phyloP scores from a whole-genome alignment of 1,140 invertebrate genomes.

The Euwallacea similis region DNA sequence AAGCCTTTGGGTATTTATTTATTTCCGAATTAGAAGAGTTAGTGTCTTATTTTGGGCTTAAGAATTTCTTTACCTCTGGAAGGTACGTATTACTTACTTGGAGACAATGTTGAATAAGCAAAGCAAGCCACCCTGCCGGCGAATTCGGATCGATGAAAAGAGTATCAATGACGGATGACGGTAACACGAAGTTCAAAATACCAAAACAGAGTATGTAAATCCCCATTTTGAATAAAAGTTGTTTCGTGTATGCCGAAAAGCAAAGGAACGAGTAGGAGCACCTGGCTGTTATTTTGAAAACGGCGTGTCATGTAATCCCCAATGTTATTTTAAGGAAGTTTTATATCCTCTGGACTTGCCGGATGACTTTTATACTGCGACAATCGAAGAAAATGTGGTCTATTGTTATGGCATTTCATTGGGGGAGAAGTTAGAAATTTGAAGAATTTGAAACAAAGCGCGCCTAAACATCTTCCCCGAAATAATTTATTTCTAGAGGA shows the following conservation, averaged over 20 bases:
- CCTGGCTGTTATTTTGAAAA: slow-evolving; percentile 34
- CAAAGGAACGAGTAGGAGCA: slow-evolving; percentile 21
- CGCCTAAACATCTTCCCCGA: slow-evolving; percentile 5
- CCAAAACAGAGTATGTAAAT: slow-evolving; percentile 27
- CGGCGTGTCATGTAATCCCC: slow-evolving; percentile 35
- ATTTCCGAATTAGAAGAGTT: slow-evolving; percentile 19
- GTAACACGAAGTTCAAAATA: slow-evolving; percentile 16
- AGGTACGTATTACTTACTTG: background rate
- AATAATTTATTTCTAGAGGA: slow-evolving; percentile 27
- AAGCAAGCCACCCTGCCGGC: background rate
- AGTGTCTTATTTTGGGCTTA: slow-evolving; percentile 10
- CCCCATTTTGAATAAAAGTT: slow-evolving; percentile 25
- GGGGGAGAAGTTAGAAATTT: slow-evolving; percentile 8
- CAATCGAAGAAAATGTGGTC: background rate
- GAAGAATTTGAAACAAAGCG: slow-evolving; percentile 22
- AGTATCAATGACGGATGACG: slow-evolving; percentile 1
- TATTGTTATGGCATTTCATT: slow-evolving; percentile 33
- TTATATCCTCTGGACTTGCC: slow-evolving; percentile 26
- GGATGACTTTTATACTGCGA: slow-evolving; percentile 13
- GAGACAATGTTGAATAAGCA: background rate
- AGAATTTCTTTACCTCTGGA: slow-evolving; percentile 16
- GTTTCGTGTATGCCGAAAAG: slow-evolving; percentile 6
- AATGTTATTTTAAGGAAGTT: slow-evolving; percentile 36
- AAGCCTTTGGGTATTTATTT: slow-evolving; percentile 18
- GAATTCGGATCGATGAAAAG: no score